These are phyloP conservation scores for Sinelater perroti DNA, from an alignment of 2,888 invertebrate species.

Conservation along the genomic window DNA sequence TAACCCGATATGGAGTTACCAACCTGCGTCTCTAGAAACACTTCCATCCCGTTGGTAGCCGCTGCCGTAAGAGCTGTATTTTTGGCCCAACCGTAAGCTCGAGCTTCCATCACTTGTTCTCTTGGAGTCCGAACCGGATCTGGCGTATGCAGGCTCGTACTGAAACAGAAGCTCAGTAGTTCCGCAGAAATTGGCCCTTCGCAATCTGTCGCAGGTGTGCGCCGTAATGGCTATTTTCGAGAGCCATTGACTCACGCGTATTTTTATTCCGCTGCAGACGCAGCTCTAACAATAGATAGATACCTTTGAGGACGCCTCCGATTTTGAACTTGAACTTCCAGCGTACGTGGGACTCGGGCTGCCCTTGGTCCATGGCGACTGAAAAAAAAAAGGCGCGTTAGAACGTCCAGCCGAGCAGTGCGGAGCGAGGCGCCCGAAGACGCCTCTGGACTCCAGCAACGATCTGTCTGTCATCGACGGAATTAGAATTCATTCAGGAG, in stretches of 20 bases:
- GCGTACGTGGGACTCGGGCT: constrained; percentile 36
- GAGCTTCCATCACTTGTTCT: constrained; percentile 50
- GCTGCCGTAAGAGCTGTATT: constrained; percentile 50
- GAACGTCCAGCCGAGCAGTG: not conserved
- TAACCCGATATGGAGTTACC: not conserved
- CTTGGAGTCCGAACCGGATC: constrained; percentile 49
- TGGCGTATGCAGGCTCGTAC: constrained; percentile 54
- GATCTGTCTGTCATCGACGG: constrained; percentile 6
- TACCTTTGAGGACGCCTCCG: constrained; percentile 39
- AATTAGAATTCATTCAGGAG: constrained; percentile 15
- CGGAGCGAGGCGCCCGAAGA: not conserved
- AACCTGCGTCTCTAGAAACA: constrained; percentile 43
- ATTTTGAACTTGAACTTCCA: constrained; percentile 39
- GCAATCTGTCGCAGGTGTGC: not conserved
- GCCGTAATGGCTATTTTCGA: not conserved
- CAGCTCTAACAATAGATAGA: constrained; percentile 10
- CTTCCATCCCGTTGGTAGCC: constrained; percentile 50
- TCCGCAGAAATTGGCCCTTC: not conserved
- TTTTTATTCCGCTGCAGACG: constrained; percentile 10
- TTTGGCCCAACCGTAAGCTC: constrained; percentile 49
- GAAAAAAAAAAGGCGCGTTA: constrained; percentile 33
- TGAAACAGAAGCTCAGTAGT: constrained; percentile 42
- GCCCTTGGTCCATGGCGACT: constrained; percentile 46
- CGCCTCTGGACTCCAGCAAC: not conserved
- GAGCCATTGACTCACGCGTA: constrained; percentile 10